phyloP scores from a whole-genome alignment of 2,113 vertebrate genomes.

The Dromiciops gliroides region DNA sequence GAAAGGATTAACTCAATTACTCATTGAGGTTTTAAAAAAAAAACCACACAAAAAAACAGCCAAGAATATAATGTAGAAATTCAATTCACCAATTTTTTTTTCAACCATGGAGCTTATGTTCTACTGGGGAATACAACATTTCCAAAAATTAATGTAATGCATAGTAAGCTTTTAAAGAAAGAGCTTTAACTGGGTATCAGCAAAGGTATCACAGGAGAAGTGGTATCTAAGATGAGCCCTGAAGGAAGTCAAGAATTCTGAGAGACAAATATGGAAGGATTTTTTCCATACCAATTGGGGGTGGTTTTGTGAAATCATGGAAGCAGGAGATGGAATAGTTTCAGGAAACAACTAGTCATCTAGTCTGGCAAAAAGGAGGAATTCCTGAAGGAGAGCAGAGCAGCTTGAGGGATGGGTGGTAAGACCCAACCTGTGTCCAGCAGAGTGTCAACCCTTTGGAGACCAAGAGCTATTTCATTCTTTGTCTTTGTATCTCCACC shows the following conservation, averaged over 20 bases:
- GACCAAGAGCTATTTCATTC: not conserved
- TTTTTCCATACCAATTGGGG: not conserved
- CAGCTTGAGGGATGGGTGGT: too few species aligned
- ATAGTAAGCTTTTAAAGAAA: not conserved
- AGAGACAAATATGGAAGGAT: not conserved
- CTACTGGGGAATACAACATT: not conserved
- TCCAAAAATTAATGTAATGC: not conserved
- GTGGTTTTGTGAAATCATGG: not conserved
- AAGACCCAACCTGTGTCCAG: not conserved
- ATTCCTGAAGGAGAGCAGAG: not conserved
- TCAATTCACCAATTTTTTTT: not conserved
- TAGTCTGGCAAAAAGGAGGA: not conserved
- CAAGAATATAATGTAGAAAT: not conserved
- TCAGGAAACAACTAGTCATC: not conserved
- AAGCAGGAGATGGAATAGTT: not conserved
- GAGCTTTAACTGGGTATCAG: not conserved
- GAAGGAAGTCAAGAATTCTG: not conserved
- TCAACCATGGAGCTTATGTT: not conserved
- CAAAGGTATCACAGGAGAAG: not conserved
- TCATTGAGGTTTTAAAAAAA: not conserved
- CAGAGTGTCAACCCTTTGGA: not conserved
- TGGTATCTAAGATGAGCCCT: not conserved
- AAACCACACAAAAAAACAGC: not conserved
- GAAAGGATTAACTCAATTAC: not conserved
- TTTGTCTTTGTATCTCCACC: not conserved